Evolutionary conservation across 2,888 invertebrate genomes (phyloP).

Genomic region (Plebejus anna): DNA sequence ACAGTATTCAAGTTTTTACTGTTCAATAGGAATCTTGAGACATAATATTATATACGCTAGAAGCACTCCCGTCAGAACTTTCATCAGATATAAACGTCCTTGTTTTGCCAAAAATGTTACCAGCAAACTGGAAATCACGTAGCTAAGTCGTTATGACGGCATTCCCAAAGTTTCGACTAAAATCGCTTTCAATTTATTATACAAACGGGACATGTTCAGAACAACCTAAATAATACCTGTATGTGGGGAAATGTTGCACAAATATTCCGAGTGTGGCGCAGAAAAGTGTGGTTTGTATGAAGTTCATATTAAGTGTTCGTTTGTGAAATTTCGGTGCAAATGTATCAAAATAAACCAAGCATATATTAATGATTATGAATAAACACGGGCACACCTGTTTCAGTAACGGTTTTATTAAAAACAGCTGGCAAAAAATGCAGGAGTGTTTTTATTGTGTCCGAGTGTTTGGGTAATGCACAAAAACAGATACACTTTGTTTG

Average conservation of each 20-base stretch:
- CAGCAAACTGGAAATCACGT: conserved; percentile 38
- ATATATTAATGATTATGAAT: neutral
- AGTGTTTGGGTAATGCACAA: too few species aligned
- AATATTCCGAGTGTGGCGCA: neutral
- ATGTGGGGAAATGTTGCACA: conserved; percentile 20
- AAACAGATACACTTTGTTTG: too few species aligned
- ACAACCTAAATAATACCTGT: conserved; percentile 35
- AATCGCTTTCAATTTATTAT: conserved; percentile 41
- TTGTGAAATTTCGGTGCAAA: conserved; percentile 1
- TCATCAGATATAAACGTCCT: conserved; percentile 28
- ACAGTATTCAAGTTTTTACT: neutral
- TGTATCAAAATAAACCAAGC: neutral
- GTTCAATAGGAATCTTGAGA: neutral
- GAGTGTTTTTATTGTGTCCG: too few species aligned
- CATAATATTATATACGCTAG: neutral
- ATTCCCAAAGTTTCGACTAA: conserved; percentile 38
- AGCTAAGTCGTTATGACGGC: conserved; percentile 40
- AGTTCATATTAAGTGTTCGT: conserved; percentile 7
- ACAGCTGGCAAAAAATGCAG: too few species aligned
- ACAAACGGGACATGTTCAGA: conserved; percentile 38
- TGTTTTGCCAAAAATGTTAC: conserved; percentile 37
- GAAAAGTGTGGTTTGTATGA: conserved; percentile 10
- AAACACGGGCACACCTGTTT: neutral
- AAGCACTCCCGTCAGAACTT: conserved; percentile 25
- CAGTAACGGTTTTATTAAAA: neutral